phyloP scores from a whole-genome alignment of 2,797 vertebrate species.

The Pangasius mekongensis region DNA sequence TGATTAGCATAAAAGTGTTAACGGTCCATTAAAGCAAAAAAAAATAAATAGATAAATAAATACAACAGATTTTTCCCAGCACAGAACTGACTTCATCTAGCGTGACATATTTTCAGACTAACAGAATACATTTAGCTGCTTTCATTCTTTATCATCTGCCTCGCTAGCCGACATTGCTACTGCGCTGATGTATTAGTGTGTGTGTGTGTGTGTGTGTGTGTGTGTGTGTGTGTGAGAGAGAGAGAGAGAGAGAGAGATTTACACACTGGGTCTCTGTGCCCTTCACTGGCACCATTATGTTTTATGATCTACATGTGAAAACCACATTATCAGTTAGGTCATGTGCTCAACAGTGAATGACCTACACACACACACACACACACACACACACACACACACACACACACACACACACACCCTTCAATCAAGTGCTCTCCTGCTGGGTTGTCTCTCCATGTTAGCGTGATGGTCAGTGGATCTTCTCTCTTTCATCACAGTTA shows the following conservation, averaged over 20 bases:
- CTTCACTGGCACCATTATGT: constrained; percentile 21
- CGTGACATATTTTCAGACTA: not conserved
- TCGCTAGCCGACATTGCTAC: not conserved
- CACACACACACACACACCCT: constrained; percentile 3
- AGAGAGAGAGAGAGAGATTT: not conserved
- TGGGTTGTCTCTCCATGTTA: not conserved
- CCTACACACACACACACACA: not conserved
- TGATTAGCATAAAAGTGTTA: too few species aligned
- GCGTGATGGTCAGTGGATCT: not conserved
- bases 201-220: constrained; percentile 2
- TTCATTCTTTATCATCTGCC: not conserved
- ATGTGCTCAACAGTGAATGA: constrained; percentile 13
- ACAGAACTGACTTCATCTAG: not conserved
- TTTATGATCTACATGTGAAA: constrained; percentile 19
- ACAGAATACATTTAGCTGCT: not conserved
- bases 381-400: not conserved
- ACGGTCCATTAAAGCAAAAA: not conserved
- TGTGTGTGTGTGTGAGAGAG: not conserved
- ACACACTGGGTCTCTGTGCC: not conserved
- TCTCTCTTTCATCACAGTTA: constrained; percentile 24
- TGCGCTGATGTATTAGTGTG: not conserved
- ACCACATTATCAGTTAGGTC: constrained; percentile 17
- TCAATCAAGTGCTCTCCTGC: not conserved
- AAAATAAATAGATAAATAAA: too few species aligned
- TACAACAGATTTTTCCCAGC: too few species aligned